Base-by-base conservation (phyloP, 2,888 invertebrate species). In the Syritta pipiens region DNA sequence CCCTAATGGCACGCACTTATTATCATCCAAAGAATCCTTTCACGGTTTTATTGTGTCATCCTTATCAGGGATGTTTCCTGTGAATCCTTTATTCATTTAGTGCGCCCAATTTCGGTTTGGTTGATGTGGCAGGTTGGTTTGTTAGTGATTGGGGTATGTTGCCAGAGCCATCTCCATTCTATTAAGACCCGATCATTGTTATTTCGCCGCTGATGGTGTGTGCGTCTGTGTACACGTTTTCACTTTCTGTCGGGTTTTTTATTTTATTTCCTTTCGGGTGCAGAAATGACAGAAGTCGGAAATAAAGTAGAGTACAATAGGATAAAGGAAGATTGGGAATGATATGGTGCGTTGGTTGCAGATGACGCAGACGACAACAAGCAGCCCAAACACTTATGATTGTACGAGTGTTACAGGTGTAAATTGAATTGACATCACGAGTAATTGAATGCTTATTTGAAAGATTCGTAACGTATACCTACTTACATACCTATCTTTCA, bases 31-130 rank as follows among this genome's bases (percentile, higher is more conserved):
- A 67, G 60, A 74, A 79, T 67, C 79, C 74, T 68, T 67, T 74
- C 62, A 44, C 65, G 46, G 55, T 68, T 72, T 67, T 67, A 79
- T 71, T 72, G 65, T 62, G 60, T 67, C 72, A 72, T 55, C 30
- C 72, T 79, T 79, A 79, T 79, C 77, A 72, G 67, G 67, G 37
- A 59, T 72, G 67, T 72, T 79, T 79, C 79, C 79, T 62, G 57
- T 72, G 67, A 79, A 65, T 77, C 71, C 77, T 71, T 63, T 65
- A 65, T 71, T 53, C 65, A 60, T 71, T 77, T 65, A 65, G 46
- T 48, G 65, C 19, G 59, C 59, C 59, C 71, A 77, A 65, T 77
- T 77, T 77, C 71, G 51, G 32, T 53, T 65, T 55, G 63, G 71
- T 63, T 57, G 40, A 67, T 65, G 65, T 77, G 62, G 57, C 59